Conservation (phyloP, 2,113 vertebrate species). For the Platysteira castanea region DNA sequence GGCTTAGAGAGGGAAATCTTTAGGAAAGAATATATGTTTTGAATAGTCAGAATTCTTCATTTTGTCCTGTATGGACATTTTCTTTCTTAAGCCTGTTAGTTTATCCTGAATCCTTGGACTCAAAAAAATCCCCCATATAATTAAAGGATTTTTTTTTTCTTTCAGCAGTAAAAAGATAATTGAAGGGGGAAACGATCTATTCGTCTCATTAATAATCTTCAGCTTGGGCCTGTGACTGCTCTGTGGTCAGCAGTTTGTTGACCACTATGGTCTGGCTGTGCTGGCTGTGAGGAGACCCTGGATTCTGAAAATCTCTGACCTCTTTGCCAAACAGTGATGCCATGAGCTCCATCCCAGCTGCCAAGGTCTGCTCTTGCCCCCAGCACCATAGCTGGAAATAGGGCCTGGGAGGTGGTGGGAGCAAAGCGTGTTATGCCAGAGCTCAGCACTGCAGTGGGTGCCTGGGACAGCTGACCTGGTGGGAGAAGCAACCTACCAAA, state of each 20-base stretch:
- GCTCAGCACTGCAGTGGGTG: rapidly evolving
- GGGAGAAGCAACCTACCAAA: neutral
- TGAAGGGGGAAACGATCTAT: neutral
- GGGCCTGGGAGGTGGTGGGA: neutral
- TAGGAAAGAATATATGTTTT: neutral
- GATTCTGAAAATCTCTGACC: neutral
- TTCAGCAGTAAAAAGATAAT: slow-evolving; percentile 10
- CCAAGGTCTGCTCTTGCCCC: neutral
- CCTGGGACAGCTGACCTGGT: neutral
- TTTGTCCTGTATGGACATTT: neutral
- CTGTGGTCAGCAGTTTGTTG: neutral
- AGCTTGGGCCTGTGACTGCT: neutral
- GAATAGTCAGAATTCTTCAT: neutral
- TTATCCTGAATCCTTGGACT: neutral
- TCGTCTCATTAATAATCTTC: neutral
- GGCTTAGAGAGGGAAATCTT: neutral
- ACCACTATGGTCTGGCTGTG: neutral
- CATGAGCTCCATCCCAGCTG: neutral
- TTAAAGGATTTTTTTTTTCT: neutral
- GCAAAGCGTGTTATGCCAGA: rapidly evolving
- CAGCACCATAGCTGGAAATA: neutral
- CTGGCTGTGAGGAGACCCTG: neutral
- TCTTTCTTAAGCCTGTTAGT: neutral
- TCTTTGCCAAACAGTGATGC: neutral
- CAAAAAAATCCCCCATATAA: neutral